These are phyloP conservation scores for Pitangus sulphuratus DNA, from an alignment of 2,797 vertebrate species.

Conservation along the genomic window DNA sequence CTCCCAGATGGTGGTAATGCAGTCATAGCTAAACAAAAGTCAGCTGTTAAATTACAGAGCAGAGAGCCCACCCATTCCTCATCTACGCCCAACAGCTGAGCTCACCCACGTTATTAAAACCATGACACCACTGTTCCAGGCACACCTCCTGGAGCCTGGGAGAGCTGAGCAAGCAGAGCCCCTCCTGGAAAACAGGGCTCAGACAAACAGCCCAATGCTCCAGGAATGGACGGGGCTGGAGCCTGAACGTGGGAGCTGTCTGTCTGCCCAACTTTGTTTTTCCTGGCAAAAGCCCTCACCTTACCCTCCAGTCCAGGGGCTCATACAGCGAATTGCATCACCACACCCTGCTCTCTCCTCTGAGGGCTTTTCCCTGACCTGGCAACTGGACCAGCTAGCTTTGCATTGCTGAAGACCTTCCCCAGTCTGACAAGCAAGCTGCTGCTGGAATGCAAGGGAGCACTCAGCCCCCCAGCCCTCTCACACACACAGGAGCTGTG, in stretches of 20 bases:
- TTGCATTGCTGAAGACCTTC: not conserved
- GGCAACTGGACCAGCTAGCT: not conserved
- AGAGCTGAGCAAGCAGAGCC: not conserved
- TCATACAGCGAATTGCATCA: not conserved
- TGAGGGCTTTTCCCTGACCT: not conserved
- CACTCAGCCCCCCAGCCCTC: not conserved
- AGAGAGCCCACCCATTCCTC: not conserved
- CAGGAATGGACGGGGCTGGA: not conserved
- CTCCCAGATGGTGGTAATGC: not conserved
- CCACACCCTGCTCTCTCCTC: not conserved
- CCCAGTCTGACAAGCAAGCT: not conserved
- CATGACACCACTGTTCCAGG: not conserved
- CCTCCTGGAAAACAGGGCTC: not conserved
- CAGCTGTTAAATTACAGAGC: not conserved
- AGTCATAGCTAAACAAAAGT: not conserved
- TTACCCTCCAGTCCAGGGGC: not conserved
- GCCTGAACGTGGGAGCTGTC: not conserved
- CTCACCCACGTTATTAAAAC: not conserved
- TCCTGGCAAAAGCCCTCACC: not conserved
- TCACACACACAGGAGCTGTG: accelerated
- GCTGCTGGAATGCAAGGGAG: not conserved
- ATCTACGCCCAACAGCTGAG: not conserved
- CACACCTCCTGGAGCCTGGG: not conserved
- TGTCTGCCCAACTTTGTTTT: not conserved
- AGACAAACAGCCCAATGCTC: not conserved